Percentiles rank a stretch among this genome's conserved stretches.
Conservation (phyloP, 23 tunicate species). For the Clavelina lepadiformis region DNA sequence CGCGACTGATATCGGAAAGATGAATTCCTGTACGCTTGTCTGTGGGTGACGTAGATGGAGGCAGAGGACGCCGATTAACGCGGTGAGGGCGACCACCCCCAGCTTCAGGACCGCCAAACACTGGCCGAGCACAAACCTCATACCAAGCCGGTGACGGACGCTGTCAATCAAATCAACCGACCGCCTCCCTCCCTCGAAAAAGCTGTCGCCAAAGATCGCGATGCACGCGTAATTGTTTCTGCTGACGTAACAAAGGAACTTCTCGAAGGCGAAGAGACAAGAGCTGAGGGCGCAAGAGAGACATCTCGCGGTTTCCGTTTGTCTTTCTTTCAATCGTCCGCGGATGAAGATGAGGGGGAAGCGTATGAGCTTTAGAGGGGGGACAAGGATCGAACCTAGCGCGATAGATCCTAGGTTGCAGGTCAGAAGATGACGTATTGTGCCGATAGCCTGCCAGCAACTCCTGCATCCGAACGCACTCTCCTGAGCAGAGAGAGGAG, state of each 20-base stretch:
- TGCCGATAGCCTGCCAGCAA: too few relatives aligned
- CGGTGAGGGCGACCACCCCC: neutral
- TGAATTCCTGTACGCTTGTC: neutral
- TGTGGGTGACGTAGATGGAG: neutral
- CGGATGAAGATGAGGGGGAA: neutral
- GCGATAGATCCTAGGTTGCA: conserved; percentile 8
- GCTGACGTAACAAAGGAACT: neutral
- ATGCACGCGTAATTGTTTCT: neutral
- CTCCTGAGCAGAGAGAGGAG: too few relatives aligned
- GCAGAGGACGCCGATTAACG: neutral
- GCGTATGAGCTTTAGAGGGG: neutral
- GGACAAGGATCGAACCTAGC: conserved; percentile 1
- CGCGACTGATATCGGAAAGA: neutral
- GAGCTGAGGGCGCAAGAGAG: neutral
- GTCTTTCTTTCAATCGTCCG: neutral
- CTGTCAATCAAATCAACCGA: neutral
- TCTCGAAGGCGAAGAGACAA: neutral
- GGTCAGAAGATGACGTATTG: too few relatives aligned
- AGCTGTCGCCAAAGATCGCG: neutral
- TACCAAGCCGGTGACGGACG: neutral
- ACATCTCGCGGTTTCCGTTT: neutral
- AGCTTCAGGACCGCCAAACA: neutral
- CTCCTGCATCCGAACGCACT: too few relatives aligned
- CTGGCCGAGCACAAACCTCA: neutral
- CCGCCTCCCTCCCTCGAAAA: conserved; percentile 10